Evolutionary conservation across 2,797 vertebrate genomes (phyloP), one percentile per base, ranked within the genome.

Genomic region (Cephalopachus bancanus): DNA sequence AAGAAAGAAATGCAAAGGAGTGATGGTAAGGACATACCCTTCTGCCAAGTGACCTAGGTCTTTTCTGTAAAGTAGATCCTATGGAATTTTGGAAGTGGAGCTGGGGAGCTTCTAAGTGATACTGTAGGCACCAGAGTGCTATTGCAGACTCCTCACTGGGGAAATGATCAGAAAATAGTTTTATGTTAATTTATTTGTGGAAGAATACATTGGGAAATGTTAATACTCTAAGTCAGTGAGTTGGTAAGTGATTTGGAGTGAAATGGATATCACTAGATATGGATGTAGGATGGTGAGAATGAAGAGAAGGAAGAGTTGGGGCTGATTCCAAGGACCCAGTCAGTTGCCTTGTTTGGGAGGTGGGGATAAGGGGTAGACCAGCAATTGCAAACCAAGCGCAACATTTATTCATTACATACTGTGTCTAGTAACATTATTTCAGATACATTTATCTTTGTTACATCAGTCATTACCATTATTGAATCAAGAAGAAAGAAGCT

Each of bases 131-230:
- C 3, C 9, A 75, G 44, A 37, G 53, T 65, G 53, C 44, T 89
- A 15, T 59, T 85, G 7, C 26, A 9, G 24, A 51, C 62, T 95
- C 26, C 24, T 91, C 17, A 75, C 14, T 93, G 55, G 74, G 62
- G 30, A 94, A 90, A 69, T 86, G 69, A 62, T 53, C 87, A 62
- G 55, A 83, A 86, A 89, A 62, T 62, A 71, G 12, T 87, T 85
- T 92, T 76, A 4, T 53, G 60, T 75, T 90, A 59, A 59, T 92
- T 92, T 87, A 79, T 93, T 89, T 84, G 33, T 93, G 51, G 49
- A 60, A 69, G 19, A 91, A 44, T 69, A 74, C 28, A 33, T 37
- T 59, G 65, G 59, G 55, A 83, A 20, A 69, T 86, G 44, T 72
- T 90, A 81, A 90, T 74, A 7, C 19, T 67, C 4, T 60, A 71